Conservation (phyloP, 2,113 vertebrate genomes). For the Cyprinodon tularosa region DNA sequence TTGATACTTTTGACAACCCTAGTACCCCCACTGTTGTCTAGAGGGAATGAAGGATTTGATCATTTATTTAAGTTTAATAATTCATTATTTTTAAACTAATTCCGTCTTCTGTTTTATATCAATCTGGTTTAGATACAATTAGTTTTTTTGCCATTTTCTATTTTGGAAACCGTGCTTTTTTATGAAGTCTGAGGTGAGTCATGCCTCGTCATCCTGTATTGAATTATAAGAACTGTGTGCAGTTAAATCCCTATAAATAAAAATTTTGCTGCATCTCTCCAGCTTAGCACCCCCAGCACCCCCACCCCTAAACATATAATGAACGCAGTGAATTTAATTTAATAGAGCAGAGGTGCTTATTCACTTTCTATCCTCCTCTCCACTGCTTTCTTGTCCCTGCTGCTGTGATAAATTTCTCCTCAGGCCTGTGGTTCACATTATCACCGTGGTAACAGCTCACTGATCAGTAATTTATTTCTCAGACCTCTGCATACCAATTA, state of each 20-base stretch:
- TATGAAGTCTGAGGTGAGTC: background rate
- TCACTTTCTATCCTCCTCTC: background rate
- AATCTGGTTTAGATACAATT: background rate
- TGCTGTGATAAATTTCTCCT: conserved; percentile 57
- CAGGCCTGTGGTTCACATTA: conserved; percentile 78
- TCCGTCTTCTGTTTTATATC: background rate
- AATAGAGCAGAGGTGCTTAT: background rate
- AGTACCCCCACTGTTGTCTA: background rate
- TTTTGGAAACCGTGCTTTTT: no score
- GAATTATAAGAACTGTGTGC: no score
- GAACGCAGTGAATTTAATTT: no score
- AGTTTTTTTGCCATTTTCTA: background rate
- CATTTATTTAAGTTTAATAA: background rate
- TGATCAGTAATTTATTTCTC: conserved; percentile 88
- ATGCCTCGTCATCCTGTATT: no score
- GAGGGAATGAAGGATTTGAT: background rate
- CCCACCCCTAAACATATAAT: no score
- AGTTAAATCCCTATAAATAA: no score
- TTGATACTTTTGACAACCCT: no score
- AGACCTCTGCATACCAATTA: conserved; percentile 84
- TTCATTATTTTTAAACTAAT: background rate
- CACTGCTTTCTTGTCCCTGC: background rate
- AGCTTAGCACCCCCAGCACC: no score
- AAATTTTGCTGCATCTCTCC: no score
- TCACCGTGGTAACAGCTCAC: conserved; percentile 82